Base-by-base conservation (phyloP, 2,113 vertebrate genomes). In the Melospiza melodia region DNA sequence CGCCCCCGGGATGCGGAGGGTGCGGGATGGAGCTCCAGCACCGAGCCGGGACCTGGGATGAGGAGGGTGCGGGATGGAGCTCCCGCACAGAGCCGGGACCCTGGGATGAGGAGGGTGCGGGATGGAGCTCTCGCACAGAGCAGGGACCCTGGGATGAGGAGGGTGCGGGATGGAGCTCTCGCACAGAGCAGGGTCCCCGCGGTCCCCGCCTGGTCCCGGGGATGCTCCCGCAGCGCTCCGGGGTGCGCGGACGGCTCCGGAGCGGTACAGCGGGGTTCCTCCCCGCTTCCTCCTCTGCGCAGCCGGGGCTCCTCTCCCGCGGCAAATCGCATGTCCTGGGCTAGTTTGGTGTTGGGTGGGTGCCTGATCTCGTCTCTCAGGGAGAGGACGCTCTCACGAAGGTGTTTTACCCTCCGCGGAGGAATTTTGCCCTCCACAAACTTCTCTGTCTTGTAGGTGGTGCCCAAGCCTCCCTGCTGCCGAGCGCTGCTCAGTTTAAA, bases 291-390 rank as follows among this genome's bases (percentile, higher is more conserved):
- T 46, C 20, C 6, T 2, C 24, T 46, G 55, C 12, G 6, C 0
- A 15, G 4, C 14, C 2, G 14, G 17, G 4, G 8, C 10, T 54
- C 25, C 17, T 21, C 9, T 61, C 6, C 54, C 20, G 10, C 22
- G 3, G 5, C 11, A 8, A 9, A 23, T 9, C 4, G 23, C 4
- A 0, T 17, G 33, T 10, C 8, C 28, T 2, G 39, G 4, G 24
- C 14, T 44, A 16, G 15, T 28, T 61, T 27, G 33, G 46, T 37
- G 77, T 28, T 6, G 15, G 14, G 17, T 14, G 33, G 10, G 22
- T 12, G 12, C 23, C 41, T 43, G 25, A 16, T 22, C 35, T 17
- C 35, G 4, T 23, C 55, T n/a, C 0, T 6, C 5, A 8, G 13
- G 58, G 46, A 35, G 19, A 0, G 15, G 59, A 11, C 5, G 33